phyloP scores from a whole-genome alignment of 2,797 vertebrate species.

The Xenopus petersii region DNA sequence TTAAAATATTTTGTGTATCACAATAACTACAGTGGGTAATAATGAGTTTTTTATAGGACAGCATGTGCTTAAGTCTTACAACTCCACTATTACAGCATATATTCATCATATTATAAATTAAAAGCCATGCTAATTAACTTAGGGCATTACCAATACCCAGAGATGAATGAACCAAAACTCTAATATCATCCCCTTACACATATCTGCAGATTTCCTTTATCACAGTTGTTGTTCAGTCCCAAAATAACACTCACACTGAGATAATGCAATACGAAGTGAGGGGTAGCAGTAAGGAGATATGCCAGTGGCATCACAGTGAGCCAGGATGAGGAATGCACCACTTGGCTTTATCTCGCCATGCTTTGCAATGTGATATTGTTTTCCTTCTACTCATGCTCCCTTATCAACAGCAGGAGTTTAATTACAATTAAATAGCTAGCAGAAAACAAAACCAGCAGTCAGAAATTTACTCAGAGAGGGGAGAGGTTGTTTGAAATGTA shows the following conservation, averaged over 20 bases:
- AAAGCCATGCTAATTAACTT: conserved; percentile 10
- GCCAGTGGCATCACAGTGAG: conserved; percentile 20
- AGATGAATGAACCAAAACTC: not conserved
- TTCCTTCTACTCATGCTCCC: conserved; percentile 51
- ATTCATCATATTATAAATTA: not conserved
- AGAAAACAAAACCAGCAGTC: conserved; percentile 64
- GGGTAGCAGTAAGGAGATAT: conserved; percentile 26
- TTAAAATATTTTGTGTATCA: no score
- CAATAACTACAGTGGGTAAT: no score
- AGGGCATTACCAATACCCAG: conserved; percentile 6
- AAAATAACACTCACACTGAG: conserved; percentile 36
- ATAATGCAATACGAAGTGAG: conserved; percentile 36
- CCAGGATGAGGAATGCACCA: conserved; percentile 44
- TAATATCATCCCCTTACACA: conserved; percentile 11
- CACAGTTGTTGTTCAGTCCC: conserved; percentile 20
- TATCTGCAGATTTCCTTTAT: conserved; percentile 28
- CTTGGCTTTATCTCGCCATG: conserved; percentile 18
- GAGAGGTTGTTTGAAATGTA: conserved; percentile 1
- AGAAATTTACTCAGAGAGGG: conserved; percentile 14
- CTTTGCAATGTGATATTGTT: conserved; percentile 27
- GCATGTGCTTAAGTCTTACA: not conserved
- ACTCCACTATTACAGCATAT: not conserved
- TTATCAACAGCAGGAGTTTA: conserved; percentile 73
- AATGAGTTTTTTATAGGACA: no score
- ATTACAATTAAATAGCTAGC: conserved; percentile 82